phyloP scores from a whole-genome alignment of 2,113 vertebrate species.

The Seriola quinqueradiata region DNA sequence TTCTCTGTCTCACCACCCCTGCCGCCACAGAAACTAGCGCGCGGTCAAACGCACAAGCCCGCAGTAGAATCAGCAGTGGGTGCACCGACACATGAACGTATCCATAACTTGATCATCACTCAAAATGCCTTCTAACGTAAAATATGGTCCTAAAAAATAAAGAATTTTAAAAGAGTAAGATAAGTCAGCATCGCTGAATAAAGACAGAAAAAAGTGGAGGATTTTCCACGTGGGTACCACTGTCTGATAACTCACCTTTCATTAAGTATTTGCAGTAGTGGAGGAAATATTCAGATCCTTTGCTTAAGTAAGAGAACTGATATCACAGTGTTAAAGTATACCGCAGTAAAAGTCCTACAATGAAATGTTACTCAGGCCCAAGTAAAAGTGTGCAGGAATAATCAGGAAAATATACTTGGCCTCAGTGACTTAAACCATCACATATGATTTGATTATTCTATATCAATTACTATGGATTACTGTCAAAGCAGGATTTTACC shows the following conservation, averaged over 20 bases:
- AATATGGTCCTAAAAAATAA: background rate
- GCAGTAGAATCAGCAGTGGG: conserved; percentile 18
- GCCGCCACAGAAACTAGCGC: conserved; percentile 84
- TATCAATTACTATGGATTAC: background rate
- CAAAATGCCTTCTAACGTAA: background rate
- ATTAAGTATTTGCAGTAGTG: background rate
- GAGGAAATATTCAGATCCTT: background rate
- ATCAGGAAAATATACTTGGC: background rate
- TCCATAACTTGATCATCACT: background rate
- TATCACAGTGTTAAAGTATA: background rate
- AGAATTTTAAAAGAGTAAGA: background rate
- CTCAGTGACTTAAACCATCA: background rate
- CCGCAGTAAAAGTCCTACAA: background rate
- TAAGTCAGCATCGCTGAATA: background rate
- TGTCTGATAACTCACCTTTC: background rate
- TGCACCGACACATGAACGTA: background rate
- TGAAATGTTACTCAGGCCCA: background rate
- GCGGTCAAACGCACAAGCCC: conserved; percentile 54
- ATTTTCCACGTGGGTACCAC: background rate
- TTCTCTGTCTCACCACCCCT: conserved; percentile 51
- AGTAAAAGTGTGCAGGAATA: background rate
- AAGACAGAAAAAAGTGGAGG: background rate
- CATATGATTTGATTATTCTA: background rate
- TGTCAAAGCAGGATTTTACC: background rate
- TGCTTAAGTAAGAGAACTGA: background rate